Percentiles rank a stretch among this genome's conserved stretches.
These are phyloP conservation scores for Chalcosyrphus nemorum DNA, from an alignment of 2,888 invertebrate genomes.

Conservation along the genomic window DNA sequence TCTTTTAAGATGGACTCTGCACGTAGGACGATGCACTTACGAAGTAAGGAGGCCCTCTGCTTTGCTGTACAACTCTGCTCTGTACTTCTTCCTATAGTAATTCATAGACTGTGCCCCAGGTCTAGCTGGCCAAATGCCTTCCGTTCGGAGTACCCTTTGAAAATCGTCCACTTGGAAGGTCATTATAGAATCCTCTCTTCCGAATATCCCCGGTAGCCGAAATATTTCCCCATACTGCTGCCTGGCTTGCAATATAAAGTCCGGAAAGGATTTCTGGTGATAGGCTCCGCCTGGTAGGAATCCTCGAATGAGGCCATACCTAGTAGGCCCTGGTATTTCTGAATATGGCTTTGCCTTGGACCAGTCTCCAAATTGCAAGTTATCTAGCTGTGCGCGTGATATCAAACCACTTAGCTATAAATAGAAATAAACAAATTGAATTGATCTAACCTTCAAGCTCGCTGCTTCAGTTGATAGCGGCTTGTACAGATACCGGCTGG, in stretches of 20 bases:
- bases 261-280: constrained; percentile 69
- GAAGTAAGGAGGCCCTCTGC: constrained; percentile 69
- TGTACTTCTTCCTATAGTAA: constrained; percentile 79
- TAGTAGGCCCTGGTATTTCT: constrained; percentile 76
- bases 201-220: constrained; percentile 80
- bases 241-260: constrained; percentile 72
- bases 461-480: not conserved
- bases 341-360: constrained; percentile 74
- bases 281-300: constrained; percentile 76
- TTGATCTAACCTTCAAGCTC: not conserved
- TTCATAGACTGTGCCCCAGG: constrained; percentile 79
- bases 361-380: constrained; percentile 61
- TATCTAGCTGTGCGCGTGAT: not conserved
- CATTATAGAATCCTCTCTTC: constrained; percentile 78
- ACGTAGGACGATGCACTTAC: constrained; percentile 37
- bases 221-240: constrained; percentile 78
- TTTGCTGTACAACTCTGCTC: constrained; percentile 73
- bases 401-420: not conserved
- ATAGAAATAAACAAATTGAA: not conserved
- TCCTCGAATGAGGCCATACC: constrained; percentile 75
- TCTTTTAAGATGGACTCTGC: not conserved
- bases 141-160: constrained; percentile 81
- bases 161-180: constrained; percentile 83
- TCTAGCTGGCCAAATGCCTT: constrained; percentile 82
- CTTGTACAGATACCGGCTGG: not conserved